Evolutionary conservation across 2,113 vertebrate species (phyloP).

Genomic region (Balaeniceps rex): DNA sequence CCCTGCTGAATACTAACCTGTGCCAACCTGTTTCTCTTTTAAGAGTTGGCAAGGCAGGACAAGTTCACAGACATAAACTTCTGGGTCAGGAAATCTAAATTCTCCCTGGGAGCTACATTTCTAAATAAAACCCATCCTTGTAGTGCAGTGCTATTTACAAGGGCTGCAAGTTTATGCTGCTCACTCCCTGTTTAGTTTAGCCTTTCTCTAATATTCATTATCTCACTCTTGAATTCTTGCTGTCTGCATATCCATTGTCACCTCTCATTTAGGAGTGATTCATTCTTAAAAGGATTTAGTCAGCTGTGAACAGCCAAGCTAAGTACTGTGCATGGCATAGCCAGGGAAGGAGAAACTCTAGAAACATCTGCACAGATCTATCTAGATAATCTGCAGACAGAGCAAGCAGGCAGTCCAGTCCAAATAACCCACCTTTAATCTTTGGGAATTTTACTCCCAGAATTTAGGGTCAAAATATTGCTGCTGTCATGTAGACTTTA

Average conservation of each 20-base stretch:
- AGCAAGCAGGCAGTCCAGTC: background rate
- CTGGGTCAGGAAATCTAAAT: background rate
- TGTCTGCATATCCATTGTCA: conserved; percentile 46
- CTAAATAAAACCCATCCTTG: conserved; percentile 20
- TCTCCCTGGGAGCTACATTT: background rate
- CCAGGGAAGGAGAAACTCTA: background rate
- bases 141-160: conserved; percentile 11
- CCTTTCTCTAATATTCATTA: conserved; percentile 32
- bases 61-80: background rate
- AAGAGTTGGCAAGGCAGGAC: background rate
- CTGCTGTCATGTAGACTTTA: background rate
- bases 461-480: background rate
- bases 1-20: background rate
- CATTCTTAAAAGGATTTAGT: conserved; percentile 57
- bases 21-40: background rate
- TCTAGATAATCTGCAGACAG: background rate
- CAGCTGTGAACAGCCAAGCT: conserved; percentile 37
- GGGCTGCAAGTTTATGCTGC: background rate
- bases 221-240: conserved; percentile 13
- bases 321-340: background rate
- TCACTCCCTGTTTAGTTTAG: conserved; percentile 9
- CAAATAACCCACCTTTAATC: background rate
- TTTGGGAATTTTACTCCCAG: background rate
- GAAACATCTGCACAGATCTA: conserved; percentile 27
- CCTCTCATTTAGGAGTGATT: conserved; percentile 41